Percentiles rank a stretch among this genome's conserved stretches.
Evolutionary conservation across 2,888 invertebrate species (phyloP).

Genomic region (Hybos culiciformis): DNA sequence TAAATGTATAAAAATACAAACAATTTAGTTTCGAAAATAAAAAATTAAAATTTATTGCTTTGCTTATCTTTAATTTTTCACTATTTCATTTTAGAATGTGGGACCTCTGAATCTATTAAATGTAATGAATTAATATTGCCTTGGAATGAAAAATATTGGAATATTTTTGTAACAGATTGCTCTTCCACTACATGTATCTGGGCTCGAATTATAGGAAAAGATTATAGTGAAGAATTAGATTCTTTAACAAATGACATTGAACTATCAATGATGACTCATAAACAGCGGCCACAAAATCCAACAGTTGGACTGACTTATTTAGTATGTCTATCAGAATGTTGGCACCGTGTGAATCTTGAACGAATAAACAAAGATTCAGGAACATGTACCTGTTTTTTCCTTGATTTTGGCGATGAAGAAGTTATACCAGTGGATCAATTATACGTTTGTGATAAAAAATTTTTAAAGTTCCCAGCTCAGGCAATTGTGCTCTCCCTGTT

Average conservation of each 20-base stretch:
- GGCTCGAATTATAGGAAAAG: slow-evolving; percentile 48
- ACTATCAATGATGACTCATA: slow-evolving; percentile 26
- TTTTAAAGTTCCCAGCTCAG: slow-evolving; percentile 53
- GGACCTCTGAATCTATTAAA: too few relatives aligned
- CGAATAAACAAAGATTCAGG: slow-evolving; percentile 37
- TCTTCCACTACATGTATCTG: slow-evolving; percentile 50
- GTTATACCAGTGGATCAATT: slow-evolving; percentile 41
- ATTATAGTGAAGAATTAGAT: slow-evolving; percentile 46
- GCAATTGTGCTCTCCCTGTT: slow-evolving; percentile 55
- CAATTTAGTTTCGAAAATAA: too few relatives aligned
- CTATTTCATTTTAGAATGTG: too few relatives aligned
- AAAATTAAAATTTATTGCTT: too few relatives aligned
- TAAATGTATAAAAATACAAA: background rate
- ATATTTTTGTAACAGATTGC: slow-evolving; percentile 47
- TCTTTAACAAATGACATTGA: slow-evolving; percentile 40
- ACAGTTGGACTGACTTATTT: slow-evolving; percentile 29
- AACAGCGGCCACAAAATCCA: slow-evolving; percentile 21
- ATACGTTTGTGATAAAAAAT: slow-evolving; percentile 47
- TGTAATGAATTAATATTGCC: slow-evolving; percentile 16
- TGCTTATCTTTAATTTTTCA: too few relatives aligned
- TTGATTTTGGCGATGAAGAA: slow-evolving; percentile 63
- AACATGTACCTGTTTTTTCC: slow-evolving; percentile 45
- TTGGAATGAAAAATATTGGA: slow-evolving; percentile 35
- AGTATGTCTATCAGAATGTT: slow-evolving; percentile 39
- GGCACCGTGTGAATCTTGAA: slow-evolving; percentile 43